Evolutionary conservation across 2,888 invertebrate species (phyloP), one percentile per base, ranked within the genome.

Genomic region (Cantharis rufa): DNA sequence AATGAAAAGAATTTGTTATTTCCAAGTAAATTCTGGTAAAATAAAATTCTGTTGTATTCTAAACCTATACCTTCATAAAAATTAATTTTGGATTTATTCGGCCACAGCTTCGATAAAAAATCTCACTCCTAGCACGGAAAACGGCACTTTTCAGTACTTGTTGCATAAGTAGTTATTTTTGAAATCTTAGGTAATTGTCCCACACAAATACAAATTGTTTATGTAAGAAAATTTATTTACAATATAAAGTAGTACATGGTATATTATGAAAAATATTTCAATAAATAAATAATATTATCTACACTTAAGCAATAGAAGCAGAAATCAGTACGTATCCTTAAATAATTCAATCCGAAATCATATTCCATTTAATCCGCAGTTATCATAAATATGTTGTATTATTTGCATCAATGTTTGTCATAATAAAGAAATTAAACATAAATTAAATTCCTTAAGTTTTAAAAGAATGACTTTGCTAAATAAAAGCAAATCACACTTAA

Each of bases 401-500:
- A 18, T 18, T n/a, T 3, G 18, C 3, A 1, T n/a, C 10, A 64
- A 64, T 18, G 15, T 16, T 16, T 16, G 16, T 21, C 63, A 13
- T 18, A 18, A 18, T 64, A 10, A 13, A 10, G 18, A 1, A 15
- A 13, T 21, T 16, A 66, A 48, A 28, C 66, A 28, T 11, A 68
- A 62, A 68, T 48, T 64, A 21, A 62, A 73, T 24, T 66, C 18
- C 24, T 11, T 66, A 21, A 66, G n/a, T 15, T 66, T 24, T 11
- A 18, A 63, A 70, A 78, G 64, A 27, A 80, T 75, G 15, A 62
- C n/a, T n/a, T 71, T 71, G 48, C 78, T 79, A 66, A 81, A 81
- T 68, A 80, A 75, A 15, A 82, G 79, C 32, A 73, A 62, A 62
- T 71, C 69, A 71, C 81, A 82, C n/a, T 78, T 80, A 84, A 79